phyloP scores from a whole-genome alignment of 2,797 vertebrate species.

The Argyrosomus regius region DNA sequence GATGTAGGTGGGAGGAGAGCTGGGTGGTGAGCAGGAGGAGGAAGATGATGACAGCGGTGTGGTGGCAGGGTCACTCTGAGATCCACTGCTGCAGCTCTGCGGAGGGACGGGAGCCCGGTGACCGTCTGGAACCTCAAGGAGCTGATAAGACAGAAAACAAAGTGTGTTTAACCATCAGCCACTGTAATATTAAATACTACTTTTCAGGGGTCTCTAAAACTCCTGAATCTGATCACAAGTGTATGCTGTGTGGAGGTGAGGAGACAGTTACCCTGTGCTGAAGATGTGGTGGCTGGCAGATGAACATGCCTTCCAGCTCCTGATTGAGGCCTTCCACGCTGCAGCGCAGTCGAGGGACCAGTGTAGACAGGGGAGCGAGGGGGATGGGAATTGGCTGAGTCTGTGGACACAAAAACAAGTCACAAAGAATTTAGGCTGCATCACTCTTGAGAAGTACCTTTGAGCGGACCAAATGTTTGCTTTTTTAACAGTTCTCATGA shows the following conservation, averaged over 20 bases:
- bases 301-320: slow-evolving; percentile 93
- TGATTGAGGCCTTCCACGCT: slow-evolving; percentile 93
- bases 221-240: not conserved
- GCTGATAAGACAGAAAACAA: slow-evolving; percentile 72
- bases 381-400: slow-evolving; percentile 78
- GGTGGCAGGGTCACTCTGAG: slow-evolving; percentile 77
- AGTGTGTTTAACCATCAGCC: not conserved
- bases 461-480: slow-evolving; percentile 24
- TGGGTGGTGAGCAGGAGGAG: slow-evolving; percentile 66
- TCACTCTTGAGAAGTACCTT: slow-evolving; percentile 3
- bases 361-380: slow-evolving; percentile 73
- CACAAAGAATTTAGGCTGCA: slow-evolving; percentile 15
- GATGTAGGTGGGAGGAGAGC: slow-evolving; percentile 59
- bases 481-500: not conserved
- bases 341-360: slow-evolving; percentile 89
- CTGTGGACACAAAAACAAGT: slow-evolving; percentile 64
- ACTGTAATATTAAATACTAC: not conserved
- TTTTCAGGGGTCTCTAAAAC: not conserved
- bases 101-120: slow-evolving; percentile 90
- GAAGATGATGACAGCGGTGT: slow-evolving; percentile 72
- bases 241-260: not conserved
- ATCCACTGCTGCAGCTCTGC: slow-evolving; percentile 82
- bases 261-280: slow-evolving; percentile 85
- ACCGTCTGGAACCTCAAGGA: slow-evolving; percentile 92
- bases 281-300: slow-evolving; percentile 87